phyloP scores from a whole-genome alignment of 2,888 invertebrate species.

The Papilio protenor region DNA sequence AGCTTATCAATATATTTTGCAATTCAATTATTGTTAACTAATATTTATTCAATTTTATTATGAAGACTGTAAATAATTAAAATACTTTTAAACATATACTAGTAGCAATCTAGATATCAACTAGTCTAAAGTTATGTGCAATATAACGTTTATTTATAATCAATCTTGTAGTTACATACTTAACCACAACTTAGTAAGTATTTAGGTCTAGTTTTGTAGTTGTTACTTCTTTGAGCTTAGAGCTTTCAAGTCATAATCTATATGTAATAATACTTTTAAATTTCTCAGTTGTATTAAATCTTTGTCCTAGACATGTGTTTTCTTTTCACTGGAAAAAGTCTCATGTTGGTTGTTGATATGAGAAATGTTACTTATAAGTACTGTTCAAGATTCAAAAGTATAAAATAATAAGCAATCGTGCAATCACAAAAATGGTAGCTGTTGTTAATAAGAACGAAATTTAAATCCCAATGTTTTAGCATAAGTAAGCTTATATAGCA shows the following conservation, averaged over 20 bases:
- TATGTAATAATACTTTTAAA: conserved; percentile 31
- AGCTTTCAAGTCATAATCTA: conserved; percentile 32
- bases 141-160: conserved; percentile 18
- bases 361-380: background rate
- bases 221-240: conserved; percentile 40
- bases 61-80: conserved; percentile 10
- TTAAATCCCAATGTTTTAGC: background rate
- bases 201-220: conserved; percentile 28
- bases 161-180: background rate
- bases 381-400: background rate
- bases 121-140: conserved; percentile 32
- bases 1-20: conserved; percentile 49
- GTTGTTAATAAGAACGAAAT: background rate
- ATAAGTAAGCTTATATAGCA: too few species aligned
- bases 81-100: background rate
- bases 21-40: background rate
- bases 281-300: conserved; percentile 36
- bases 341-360: background rate
- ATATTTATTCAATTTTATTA: background rate
- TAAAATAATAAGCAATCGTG: background rate
- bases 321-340: background rate
- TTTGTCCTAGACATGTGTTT: conserved; percentile 40
- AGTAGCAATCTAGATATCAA: background rate
- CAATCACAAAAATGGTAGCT: background rate
- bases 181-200: conserved; percentile 9